Evolutionary conservation across 2,797 vertebrate genomes (phyloP), one percentile per base, ranked within the genome.

Genomic region (Anabas testudineus): DNA sequence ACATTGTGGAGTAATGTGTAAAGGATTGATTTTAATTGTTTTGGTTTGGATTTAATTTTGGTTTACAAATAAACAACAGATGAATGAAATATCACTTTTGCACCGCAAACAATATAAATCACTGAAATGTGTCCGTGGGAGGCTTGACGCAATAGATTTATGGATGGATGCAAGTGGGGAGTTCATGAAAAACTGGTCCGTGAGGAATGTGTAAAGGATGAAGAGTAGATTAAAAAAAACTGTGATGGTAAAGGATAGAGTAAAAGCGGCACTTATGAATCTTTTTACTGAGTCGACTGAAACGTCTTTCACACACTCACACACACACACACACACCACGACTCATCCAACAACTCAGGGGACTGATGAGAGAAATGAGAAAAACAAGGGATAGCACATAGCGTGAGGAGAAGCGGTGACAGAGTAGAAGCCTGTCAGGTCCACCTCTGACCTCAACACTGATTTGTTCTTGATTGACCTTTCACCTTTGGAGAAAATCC

Each of bases 401-500:
- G 49, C 42, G 37, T 49, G 34, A 77, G 5, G 53, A 74, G 41
- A 78, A 69, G 68, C 12, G 4, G 52, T 10, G 67, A 63, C 64
- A 78, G 48, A 68, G 53, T 58, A 61, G 66, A 70, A 69, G 57
- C 49, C 67, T n/a, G 39, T 34, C 37, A 36, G 43, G n/a, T 55
- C 53, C 48, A 87, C 42, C 83, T 81, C 65, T 80, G 80, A 88
- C 78, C 82, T 62, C 71, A 47, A 42, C 48, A 36, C 63, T 21
- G 60, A 88, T 88, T 84, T 83, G 80, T 84, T 78, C 76, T 74
- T 59, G 28, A 66, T 58, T 81, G 78, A 86, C 76, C 79, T 84
- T 78, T 88, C 37, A 81, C 73, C 72, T 84, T 52, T 51, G 32
- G 24, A 56, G 57, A 70, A 81, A 82, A 78, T 59, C 65, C 64